Evolutionary conservation across 1,140 invertebrate genomes (phyloP), one percentile per base, ranked within the genome.

Genomic region (Leptinotarsa defecta): DNA sequence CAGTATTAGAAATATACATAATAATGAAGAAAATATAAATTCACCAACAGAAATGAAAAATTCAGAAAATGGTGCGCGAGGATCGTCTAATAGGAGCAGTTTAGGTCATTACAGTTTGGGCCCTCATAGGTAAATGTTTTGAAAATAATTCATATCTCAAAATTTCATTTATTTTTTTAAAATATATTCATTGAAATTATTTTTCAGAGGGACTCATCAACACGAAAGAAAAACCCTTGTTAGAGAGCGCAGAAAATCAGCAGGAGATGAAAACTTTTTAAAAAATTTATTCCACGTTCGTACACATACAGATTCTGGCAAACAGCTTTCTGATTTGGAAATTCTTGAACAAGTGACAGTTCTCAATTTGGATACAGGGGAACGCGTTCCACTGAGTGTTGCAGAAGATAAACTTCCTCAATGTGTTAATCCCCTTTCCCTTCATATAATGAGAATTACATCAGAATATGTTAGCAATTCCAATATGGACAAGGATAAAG

Each of bases 381-480:
- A 97, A 86, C 88, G 92, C 77, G 91, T 97, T 74, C 94, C 95
- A 48, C 87, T 97, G 62, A 96, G 94, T 86, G 91, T 94, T 81
- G 96, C 95, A 0, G 95, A 97, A 84, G 94, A 96, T 83, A 95
- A 95, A 84, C 86, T 97, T 75, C 95, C 95, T 0, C 92, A 95
- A 82, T 95, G 95, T 85, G 93, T 97, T 80, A 95, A 96, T 85
- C 96, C 96, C 8, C 88, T 99, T 19, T 96, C 96, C 19, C 86
- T 98, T 68, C 97, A 98, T 84, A 97, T 99, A 81, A 97, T 98
- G 92, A 89, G 95, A 76, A 87, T 98, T 13, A 97, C 96, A 0
- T 95, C 95, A 0, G 94, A 96, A 87, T 96, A 95, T 84, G 92
- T 94, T 62, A 94, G 92, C 83, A 92, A 89, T n/a, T 89, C 92